Evolutionary conservation across 2,888 invertebrate genomes (phyloP).

Genomic region (Drosophila putrida): DNA sequence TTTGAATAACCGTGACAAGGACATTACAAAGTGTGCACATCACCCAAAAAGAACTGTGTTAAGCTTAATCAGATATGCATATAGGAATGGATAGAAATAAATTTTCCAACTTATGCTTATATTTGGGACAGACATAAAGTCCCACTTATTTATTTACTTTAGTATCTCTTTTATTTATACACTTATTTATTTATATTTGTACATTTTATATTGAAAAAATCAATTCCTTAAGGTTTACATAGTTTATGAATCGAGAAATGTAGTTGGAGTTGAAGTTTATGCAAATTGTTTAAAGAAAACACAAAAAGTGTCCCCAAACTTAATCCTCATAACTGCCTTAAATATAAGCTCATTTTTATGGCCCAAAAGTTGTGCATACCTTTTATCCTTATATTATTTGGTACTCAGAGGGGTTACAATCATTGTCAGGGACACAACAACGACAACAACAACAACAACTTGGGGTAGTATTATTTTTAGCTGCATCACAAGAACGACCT

Average conservation of each 20-base stretch:
- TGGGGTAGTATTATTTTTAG: constrained; percentile 43
- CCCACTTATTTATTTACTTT: no score
- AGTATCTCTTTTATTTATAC: no score
- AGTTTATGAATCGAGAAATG: neutral
- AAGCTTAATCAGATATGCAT: no score
- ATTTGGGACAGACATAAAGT: neutral
- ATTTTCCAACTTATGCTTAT: no score
- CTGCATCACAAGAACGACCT: constrained; percentile 52
- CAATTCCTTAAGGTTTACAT: neutral
- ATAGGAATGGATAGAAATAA: no score
- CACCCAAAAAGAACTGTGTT: no score
- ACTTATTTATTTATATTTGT: no score
- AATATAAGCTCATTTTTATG: constrained; percentile 8
- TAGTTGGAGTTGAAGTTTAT: neutral
- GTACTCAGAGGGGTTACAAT: constrained; percentile 15
- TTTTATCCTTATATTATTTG: constrained; percentile 8
- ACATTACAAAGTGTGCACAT: no score
- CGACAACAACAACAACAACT: constrained; percentile 3
- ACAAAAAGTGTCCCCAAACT: neutral
- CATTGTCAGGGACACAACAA: constrained; percentile 48
- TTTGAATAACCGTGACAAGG: no score
- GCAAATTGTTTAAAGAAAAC: constrained; percentile 2
- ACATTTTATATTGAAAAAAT: neutral
- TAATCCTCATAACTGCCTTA: constrained; percentile 7
- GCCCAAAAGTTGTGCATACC: constrained; percentile 13